These are phyloP conservation scores for Pseudochirops cupreus DNA, from an alignment of 2,797 vertebrate genomes.

Conservation along the genomic window DNA sequence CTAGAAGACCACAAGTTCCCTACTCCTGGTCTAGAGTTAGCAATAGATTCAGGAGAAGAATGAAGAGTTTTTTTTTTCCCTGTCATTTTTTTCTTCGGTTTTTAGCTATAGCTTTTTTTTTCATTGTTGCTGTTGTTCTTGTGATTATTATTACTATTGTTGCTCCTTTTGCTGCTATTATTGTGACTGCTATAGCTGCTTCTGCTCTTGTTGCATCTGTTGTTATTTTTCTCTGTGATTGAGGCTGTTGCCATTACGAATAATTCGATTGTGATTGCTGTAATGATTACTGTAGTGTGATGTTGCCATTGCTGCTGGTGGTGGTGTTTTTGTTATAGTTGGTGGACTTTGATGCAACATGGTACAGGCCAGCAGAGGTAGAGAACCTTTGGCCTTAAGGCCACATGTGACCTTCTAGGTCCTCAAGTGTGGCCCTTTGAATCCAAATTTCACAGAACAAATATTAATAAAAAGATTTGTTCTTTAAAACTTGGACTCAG, in stretches of 20 bases:
- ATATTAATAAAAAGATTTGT: no score
- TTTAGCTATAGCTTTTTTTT: background rate
- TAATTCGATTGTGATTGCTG: background rate
- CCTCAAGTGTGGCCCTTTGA: no score
- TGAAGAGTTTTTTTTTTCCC: no score
- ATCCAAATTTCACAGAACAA: no score
- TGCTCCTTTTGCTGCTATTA: background rate
- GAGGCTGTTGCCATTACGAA: background rate
- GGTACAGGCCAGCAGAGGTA: background rate
- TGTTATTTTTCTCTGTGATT: background rate
- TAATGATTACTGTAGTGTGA: background rate
- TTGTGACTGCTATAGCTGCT: background rate
- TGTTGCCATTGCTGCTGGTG: background rate
- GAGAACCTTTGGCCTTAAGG: no score
- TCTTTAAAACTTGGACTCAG: no score
- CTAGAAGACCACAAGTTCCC: no score
- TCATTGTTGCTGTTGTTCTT: background rate
- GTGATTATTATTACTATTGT: no score
- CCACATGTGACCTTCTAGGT: no score
- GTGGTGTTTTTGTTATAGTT: background rate
- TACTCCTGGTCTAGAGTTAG: background rate
- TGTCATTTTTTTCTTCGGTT: background rate
- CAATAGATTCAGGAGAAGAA: background rate
- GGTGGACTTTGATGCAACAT: background rate
- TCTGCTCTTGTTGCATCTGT: background rate